Evolutionary conservation across 2,797 vertebrate species (phyloP), one percentile per base, ranked within the genome.

Genomic region (Takifugu rubripes): DNA sequence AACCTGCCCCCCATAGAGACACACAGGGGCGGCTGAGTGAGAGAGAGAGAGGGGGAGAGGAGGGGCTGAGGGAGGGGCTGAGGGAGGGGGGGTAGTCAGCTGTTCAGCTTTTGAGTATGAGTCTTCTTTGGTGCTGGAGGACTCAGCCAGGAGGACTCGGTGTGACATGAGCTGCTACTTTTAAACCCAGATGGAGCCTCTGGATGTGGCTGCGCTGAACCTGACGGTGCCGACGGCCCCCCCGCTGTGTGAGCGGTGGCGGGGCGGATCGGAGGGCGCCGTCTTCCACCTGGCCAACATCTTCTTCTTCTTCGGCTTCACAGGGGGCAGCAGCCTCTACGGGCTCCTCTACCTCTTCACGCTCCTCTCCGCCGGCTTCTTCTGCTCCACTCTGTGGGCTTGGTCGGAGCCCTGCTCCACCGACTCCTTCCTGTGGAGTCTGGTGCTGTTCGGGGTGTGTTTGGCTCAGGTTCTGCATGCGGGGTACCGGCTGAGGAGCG

Each of bases 261-360:
- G 76, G 21, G 83, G 83, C 44, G 81, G 88, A n/a, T 79, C 93
- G 0, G 94, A 96, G 79, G 94, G 93, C 36, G 90, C 95, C 6
- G 85, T 96, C 33, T 97, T 95, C 78, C 96, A 99, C 42, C 91
- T 99, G 9, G 93, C 94, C 55, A 87, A 94, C 64, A 93, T 99
- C 68, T 82, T 98, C 43, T 92, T 98, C 45, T 85, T 95, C 64
- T 79, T 99, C 9, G 95, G 95, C 54, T 95, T 95, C 75, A 98
- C 97, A 95, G 97, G 95, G 10, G 95, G 96, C 75, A 97, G 96
- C 72, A 94, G 95, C 44, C 92, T 96, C 56, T 96, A 94, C 7
- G 97, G 97, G n/a, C 87, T 94, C 10, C 91, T 98, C 3, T 97
- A 97, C 31, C 86, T 96, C 68, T 96, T 94, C 87, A 90, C 84